These are phyloP conservation scores for Chrysocyon brachyurus DNA, from an alignment of 2,797 vertebrate species.

Conservation along the genomic window DNA sequence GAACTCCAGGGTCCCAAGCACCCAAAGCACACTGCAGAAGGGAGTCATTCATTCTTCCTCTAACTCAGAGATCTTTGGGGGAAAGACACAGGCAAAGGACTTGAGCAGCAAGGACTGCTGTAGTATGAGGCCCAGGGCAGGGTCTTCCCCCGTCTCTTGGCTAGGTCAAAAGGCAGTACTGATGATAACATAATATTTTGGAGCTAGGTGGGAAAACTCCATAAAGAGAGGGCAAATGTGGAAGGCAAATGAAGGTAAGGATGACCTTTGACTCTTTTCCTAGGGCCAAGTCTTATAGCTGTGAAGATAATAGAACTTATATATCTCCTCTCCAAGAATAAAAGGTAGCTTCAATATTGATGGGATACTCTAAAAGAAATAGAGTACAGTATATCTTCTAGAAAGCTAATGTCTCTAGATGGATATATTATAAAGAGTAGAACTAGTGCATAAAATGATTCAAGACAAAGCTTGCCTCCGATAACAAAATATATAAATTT, in stretches of 20 bases:
- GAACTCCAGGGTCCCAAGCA: background rate
- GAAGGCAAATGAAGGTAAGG: background rate
- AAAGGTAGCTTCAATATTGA: background rate
- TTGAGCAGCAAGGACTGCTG: background rate
- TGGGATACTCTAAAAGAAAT: background rate
- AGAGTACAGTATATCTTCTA: background rate
- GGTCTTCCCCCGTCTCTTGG: background rate
- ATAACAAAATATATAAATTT: background rate
- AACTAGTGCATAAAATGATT: conserved; percentile 18
- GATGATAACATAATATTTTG: background rate
- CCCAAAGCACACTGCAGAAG: background rate
- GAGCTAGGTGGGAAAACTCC: background rate
- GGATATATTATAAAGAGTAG: background rate
- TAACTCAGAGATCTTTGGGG: background rate
- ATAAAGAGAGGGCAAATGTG: background rate
- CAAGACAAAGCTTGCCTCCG: background rate
- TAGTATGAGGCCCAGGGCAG: background rate
- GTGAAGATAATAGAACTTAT: background rate
- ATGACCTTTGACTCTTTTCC: background rate
- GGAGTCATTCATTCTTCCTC: background rate
- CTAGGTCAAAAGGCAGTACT: background rate
- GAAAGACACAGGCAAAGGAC: background rate
- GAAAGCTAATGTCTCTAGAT: background rate
- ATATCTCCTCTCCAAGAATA: background rate
- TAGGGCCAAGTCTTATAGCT: background rate